Conservation (phyloP, 2,113 vertebrate species). For the Isurus oxyrinchus region DNA sequence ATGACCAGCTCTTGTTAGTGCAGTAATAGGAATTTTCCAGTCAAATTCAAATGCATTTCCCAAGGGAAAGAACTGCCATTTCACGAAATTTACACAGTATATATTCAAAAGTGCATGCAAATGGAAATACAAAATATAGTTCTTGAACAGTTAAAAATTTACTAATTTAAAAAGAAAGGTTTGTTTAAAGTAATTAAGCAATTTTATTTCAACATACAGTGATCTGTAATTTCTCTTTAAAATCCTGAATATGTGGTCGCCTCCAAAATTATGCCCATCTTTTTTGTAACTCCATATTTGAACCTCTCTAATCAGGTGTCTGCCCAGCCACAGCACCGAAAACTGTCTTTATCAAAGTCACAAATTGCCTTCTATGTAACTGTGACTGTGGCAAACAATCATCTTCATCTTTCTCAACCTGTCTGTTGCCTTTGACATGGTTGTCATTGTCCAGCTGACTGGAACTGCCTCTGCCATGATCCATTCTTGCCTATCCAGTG, state of each 20-base stretch:
- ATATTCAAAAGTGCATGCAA: background rate
- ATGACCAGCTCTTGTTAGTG: background rate
- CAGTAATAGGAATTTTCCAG: background rate
- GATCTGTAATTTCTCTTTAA: background rate
- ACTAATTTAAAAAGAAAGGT: background rate
- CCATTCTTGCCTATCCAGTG: background rate
- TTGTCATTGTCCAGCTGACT: background rate
- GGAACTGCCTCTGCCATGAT: background rate
- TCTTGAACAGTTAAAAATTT: background rate
- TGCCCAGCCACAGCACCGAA: background rate
- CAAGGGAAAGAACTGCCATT: background rate
- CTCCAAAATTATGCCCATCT: background rate
- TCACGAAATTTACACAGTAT: background rate
- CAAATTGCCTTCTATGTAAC: background rate
- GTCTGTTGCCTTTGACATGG: background rate
- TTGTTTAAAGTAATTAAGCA: background rate
- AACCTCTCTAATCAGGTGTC: background rate
- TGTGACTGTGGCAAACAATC: background rate
- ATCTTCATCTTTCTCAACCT: background rate
- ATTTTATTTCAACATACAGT: background rate
- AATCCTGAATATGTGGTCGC: background rate
- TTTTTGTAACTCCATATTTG: background rate
- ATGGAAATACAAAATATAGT: background rate
- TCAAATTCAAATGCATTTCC: background rate
- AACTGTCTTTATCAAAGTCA: background rate